Evolutionary conservation across 1,140 invertebrate genomes (phyloP).

Genomic region (Melitaea cinxia): DNA sequence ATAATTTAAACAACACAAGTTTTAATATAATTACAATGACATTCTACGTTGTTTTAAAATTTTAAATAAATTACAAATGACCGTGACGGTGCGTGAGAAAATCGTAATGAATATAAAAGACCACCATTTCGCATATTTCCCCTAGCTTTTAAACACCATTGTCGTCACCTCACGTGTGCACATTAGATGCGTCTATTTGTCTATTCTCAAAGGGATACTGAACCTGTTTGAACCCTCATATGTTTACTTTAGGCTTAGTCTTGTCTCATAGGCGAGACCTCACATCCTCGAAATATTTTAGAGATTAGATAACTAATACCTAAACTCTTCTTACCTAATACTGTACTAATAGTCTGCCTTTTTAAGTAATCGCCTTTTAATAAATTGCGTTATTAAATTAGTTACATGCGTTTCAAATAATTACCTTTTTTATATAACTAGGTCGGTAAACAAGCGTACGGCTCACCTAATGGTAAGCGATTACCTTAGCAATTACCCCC

Average conservation of each 20-base stretch:
- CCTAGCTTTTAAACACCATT: slow-evolving; percentile 44
- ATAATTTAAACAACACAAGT: too few relatives aligned
- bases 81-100: slow-evolving; percentile 61
- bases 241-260: slow-evolving; percentile 28
- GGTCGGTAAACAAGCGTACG: too few relatives aligned
- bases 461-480: too few relatives aligned
- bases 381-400: too few relatives aligned
- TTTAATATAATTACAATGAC: too few relatives aligned
- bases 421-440: too few relatives aligned
- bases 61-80: slow-evolving; percentile 30
- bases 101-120: slow-evolving; percentile 47
- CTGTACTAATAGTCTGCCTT: too few relatives aligned
- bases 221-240: slow-evolving; percentile 58
- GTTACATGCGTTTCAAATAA: too few relatives aligned
- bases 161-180: slow-evolving; percentile 40
- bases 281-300: neutral
- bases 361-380: too few relatives aligned
- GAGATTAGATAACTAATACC: slow-evolving; percentile 4
- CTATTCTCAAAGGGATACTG: slow-evolving; percentile 50
- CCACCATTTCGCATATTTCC: slow-evolving; percentile 41
- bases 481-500: too few relatives aligned
- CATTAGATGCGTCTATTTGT: slow-evolving; percentile 50
- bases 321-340: neutral
- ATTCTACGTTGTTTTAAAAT: slow-evolving; percentile 1
- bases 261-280: neutral